These are phyloP conservation scores for Phallusia fumigata DNA, from an alignment of 23 tunicate species.

Conservation along the genomic window DNA sequence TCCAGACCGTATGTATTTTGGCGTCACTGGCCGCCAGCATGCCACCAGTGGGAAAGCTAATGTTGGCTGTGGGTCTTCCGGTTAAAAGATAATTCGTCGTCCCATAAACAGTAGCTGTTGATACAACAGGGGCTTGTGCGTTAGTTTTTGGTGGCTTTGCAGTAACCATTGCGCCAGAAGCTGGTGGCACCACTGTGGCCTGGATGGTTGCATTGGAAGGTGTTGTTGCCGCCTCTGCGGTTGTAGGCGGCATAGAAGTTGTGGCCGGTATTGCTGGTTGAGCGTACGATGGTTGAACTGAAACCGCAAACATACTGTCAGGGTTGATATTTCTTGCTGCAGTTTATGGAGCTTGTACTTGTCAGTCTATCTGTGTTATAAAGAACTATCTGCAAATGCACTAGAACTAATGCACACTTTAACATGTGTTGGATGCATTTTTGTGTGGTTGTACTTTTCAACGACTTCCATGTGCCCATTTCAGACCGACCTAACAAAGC, in stretches of 20 bases:
- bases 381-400: too few species aligned
- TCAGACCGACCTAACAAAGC: neutral
- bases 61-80: neutral
- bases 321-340: too few species aligned
- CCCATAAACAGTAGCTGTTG: neutral
- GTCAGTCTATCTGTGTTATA: too few species aligned
- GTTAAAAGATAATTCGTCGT: neutral
- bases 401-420: too few species aligned
- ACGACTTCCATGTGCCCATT: neutral
- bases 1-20: neutral
- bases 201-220: neutral
- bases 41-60: neutral
- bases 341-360: too few species aligned
- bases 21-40: neutral
- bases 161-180: too few species aligned
- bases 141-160: neutral
- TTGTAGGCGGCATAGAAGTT: neutral
- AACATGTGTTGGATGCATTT: too few species aligned
- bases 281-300: neutral
- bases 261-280: conserved; percentile 2
- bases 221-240: neutral
- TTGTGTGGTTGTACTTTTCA: too few species aligned
- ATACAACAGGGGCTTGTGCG: neutral
- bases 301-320: too few species aligned
- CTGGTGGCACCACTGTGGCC: neutral